Base-by-base conservation (phyloP, 2,797 vertebrate species). In the Siniperca obscura region DNA sequence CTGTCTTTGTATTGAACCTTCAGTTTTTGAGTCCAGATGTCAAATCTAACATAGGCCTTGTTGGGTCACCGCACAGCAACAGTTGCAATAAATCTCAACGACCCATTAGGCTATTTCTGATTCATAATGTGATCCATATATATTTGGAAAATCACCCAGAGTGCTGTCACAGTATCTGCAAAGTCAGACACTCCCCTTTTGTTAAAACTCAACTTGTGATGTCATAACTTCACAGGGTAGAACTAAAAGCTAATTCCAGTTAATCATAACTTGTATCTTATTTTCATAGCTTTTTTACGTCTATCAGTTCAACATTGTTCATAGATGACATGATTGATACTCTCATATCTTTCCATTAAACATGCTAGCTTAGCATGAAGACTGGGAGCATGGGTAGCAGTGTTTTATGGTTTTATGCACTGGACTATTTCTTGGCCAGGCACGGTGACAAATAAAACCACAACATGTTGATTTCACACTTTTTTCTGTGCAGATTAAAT, bases 1-100 rank as follows among this genome's bases (percentile, higher is more conserved):
- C 40, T 53, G 10, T 40, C 53, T 78, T 70, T 75, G 53, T 86
- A 78, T 80, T 48, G 22, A 68, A 70, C 27, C 25, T 48, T 76
- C 62, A 25, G 17, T 40, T 75, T 83, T 30, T 25, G 11, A 76
- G 44, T 82, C 64, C 76, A 88, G 82, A 89, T 86, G 82, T 69
- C 57, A 50, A 1, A 84, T 86, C 76, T 69, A 80, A 73, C 56
- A 55, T 16, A 25, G 27, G 14, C 73, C 30, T 61, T 77, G 75
- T 44, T 52, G 12, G 67, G 59, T 82, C 73, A 74, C 56, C 10
- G n/a, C 65, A 71, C 60, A 64, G 61, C 44, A 72, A 53, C 62
- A 70, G 52, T 36, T 73, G 77, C 57, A 79, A 57, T 71, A 73
- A 81, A 86, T 67, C 46, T 30, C 36, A 77, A 86, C 55, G 64